Conservation (phyloP, 2,113 vertebrate genomes). For the Naja naja region DNA sequence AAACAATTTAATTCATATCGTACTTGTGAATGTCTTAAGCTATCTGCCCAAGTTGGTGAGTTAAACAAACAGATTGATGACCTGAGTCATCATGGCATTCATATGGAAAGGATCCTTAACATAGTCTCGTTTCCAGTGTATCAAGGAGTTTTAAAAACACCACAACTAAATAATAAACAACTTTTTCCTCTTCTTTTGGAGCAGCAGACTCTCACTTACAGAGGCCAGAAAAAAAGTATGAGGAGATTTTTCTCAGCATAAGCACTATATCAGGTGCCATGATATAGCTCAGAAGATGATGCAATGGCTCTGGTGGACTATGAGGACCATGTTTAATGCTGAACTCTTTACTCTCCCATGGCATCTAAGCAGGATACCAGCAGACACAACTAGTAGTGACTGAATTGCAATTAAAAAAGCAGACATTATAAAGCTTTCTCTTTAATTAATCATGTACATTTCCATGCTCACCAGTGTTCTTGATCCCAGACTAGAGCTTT, state of each 20-base stretch:
- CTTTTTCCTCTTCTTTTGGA: background rate
- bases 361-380: background rate
- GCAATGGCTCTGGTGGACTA: background rate
- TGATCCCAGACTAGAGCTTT: constrained; percentile 87
- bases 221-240: background rate
- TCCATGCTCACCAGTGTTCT: constrained; percentile 80
- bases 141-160: background rate
- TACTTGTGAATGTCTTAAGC: background rate
- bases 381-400: background rate
- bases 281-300: background rate
- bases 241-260: background rate
- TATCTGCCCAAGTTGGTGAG: too few species aligned
- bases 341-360: background rate
- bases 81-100: background rate
- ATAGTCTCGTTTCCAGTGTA: background rate
- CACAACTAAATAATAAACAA: background rate
- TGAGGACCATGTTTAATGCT: background rate
- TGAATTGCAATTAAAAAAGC: background rate
- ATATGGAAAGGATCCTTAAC: background rate
- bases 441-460: background rate
- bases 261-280: background rate
- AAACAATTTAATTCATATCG: background rate
- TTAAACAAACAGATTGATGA: background rate
- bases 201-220: background rate
- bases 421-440: background rate